Evolutionary conservation across 2,113 vertebrate species (phyloP), one percentile per base, ranked within the genome.

Genomic region (Ranitomeya variabilis): DNA sequence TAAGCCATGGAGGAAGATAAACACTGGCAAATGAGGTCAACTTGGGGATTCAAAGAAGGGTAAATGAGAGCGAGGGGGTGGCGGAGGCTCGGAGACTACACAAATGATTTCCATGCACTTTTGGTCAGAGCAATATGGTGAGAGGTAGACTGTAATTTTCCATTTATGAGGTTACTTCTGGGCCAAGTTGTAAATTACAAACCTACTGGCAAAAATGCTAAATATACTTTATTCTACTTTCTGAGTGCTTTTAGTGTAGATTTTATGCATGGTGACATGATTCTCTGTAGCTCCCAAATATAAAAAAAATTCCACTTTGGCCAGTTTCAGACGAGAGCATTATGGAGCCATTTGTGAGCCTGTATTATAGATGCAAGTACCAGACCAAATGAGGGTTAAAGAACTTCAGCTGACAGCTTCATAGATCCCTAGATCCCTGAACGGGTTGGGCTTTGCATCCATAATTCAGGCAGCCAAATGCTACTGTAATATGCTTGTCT

Each of bases 11-110:
- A 55, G 82, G 7, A n/a, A 55, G 64, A 71, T 84, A 84, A 84
- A 84, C 66, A 71, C 62, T 84, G 51, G 82, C 66, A 67, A 71
- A 55, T 84, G 64, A 54, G 82, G 13, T 10, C 12, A 21, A 69
- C 60, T 69, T 8, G 60, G 16, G 37, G 64, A 54, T 66, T 54
- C 37, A 23, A 67, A 23, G 16, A 52, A 54, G 62, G 45, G 51
- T 67, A 83, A 55, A n/a, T 26, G 45, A 55, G 82, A 67, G 82
- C 64, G n/a, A 23, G 19, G 45, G 64, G 45, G 9, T 26, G 31
- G 8, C 45, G 0, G 76, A 13, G 23, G n/a, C 79, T 5, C 31
- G 9, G 74, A 11, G 74, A 18, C 6, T 0, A 21, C 23, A 59
- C 8, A 45, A 26, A 55, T 2, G 15, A 85, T 85, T 67, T 19